A percentile compares a stretch with the other conserved stretches of the same genome.
Evolutionary conservation across 2,888 invertebrate species (phyloP).

Genomic region (Caenorhabditis panamensis): DNA sequence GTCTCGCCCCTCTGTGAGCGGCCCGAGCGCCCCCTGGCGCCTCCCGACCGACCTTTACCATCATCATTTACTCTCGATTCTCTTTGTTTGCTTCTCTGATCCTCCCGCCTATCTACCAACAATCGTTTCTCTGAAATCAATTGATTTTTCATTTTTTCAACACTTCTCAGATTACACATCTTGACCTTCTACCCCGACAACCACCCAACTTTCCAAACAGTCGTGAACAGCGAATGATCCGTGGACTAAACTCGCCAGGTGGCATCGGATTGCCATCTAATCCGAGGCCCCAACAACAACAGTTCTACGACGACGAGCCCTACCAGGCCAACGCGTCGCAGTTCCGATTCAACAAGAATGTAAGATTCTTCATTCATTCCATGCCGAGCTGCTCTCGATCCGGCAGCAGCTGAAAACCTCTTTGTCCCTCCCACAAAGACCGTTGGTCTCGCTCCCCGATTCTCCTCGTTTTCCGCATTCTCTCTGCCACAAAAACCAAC

Average conservation of each 20-base stretch:
- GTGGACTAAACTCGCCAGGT: constrained; percentile 59
- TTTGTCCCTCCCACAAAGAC: neutral
- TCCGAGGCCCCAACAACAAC: constrained; percentile 46
- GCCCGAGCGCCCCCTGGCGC: constrained; percentile 15
- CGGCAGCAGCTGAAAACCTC: constrained; percentile 13
- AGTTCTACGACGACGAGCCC: constrained; percentile 69
- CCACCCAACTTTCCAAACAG: neutral
- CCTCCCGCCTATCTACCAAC: neutral
- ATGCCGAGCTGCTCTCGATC: neutral
- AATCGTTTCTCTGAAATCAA: constrained; percentile 16
- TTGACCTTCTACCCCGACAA: constrained; percentile 6
- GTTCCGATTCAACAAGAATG: constrained; percentile 51
- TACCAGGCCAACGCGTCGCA: constrained; percentile 65
- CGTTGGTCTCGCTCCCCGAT: neutral
- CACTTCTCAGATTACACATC: constrained; percentile 21
- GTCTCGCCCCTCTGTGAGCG: constrained; percentile 27
- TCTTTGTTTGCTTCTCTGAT: constrained; percentile 11
- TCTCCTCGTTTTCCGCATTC: neutral
- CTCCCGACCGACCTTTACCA: constrained; percentile 22
- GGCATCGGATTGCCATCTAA: constrained; percentile 37
- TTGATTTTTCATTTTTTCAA: constrained; percentile 2
- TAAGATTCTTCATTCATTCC: too few species aligned
- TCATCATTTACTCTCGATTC: constrained; percentile 2
- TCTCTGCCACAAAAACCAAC: neutral
- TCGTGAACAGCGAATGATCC: constrained; percentile 35